A percentile compares a stretch with the other conserved stretches of the same genome.
phyloP scores from a whole-genome alignment of 2,113 vertebrate genomes.

The Epinephelus moara region DNA sequence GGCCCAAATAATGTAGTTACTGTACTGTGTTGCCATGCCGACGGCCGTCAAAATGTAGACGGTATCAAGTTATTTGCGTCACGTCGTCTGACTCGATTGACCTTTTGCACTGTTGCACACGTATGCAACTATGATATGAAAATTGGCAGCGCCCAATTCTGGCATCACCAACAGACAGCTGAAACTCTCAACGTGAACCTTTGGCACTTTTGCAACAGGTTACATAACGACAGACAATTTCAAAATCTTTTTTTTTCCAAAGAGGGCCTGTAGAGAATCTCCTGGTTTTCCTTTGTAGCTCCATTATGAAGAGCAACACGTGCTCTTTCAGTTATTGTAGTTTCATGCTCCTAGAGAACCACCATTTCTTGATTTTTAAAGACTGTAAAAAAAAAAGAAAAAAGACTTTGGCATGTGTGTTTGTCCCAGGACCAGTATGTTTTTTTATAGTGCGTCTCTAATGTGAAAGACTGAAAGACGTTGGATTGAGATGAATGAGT shows the following conservation, averaged over 20 bases:
- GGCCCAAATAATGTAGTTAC: conserved; percentile 27
- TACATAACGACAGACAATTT: conserved; percentile 14
- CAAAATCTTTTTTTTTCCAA: conserved; percentile 40
- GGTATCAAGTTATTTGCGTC: conserved; percentile 10
- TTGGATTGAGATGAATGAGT: conserved; percentile 31
- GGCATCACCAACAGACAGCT: background rate
- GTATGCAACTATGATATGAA: conserved; percentile 10
- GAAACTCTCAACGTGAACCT: background rate
- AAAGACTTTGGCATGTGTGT: conserved; percentile 23
- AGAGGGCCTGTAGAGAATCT: conserved; percentile 36
- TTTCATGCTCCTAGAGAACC: conserved; percentile 27
- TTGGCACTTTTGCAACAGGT: conserved; percentile 34
- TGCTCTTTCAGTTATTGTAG: conserved; percentile 35
- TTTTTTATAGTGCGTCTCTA: conserved; percentile 44
- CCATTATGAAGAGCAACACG: conserved; percentile 18
- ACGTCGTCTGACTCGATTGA: conserved; percentile 27
- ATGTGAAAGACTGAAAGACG: conserved; percentile 51
- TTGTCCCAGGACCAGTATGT: conserved; percentile 50
- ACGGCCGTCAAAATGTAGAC: conserved; percentile 4
- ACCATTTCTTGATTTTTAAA: conserved; percentile 26
- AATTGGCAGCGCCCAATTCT: background rate
- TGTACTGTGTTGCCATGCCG: conserved; percentile 30
- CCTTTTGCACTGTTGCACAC: conserved; percentile 66
- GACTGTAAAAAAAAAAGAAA: conserved; percentile 30
- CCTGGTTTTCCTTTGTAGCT: conserved; percentile 11